Conservation (phyloP, 2,797 vertebrate species). For the Mionectes olivaceus region DNA sequence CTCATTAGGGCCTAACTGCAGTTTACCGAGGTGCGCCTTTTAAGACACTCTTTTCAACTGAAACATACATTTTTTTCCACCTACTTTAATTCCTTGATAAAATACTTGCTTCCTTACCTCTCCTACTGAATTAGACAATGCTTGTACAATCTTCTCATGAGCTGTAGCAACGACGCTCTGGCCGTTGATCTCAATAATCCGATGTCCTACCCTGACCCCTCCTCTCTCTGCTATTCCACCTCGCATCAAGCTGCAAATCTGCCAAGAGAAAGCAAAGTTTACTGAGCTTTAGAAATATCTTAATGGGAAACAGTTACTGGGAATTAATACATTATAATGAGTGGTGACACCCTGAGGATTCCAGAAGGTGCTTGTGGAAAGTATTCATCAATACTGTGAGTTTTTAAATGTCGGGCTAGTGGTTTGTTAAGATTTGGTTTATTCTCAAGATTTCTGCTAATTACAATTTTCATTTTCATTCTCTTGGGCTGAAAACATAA, state of each 20-base stretch:
- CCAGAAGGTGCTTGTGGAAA: background rate
- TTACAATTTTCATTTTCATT: background rate
- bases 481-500: background rate
- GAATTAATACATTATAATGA: background rate
- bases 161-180: slow-evolving; percentile 98
- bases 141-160: slow-evolving; percentile 98
- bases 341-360: background rate
- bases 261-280: background rate
- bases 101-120: slow-evolving; percentile 83
- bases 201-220: slow-evolving; percentile 94
- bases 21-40: background rate
- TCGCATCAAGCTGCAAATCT: slow-evolving; percentile 99
- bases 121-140: slow-evolving; percentile 97
- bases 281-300: background rate
- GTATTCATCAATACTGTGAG: background rate
- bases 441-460: background rate
- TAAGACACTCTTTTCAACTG: background rate
- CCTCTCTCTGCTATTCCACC: slow-evolving; percentile 97
- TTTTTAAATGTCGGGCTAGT: background rate
- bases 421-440: background rate
- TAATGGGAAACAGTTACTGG: background rate
- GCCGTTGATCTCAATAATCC: slow-evolving; percentile 98
- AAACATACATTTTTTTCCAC: background rate
- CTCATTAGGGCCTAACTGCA: background rate
- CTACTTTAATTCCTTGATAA: background rate